Evolutionary conservation across 2,888 invertebrate genomes (phyloP).

Genomic region (Meiosimyza platycephala): DNA sequence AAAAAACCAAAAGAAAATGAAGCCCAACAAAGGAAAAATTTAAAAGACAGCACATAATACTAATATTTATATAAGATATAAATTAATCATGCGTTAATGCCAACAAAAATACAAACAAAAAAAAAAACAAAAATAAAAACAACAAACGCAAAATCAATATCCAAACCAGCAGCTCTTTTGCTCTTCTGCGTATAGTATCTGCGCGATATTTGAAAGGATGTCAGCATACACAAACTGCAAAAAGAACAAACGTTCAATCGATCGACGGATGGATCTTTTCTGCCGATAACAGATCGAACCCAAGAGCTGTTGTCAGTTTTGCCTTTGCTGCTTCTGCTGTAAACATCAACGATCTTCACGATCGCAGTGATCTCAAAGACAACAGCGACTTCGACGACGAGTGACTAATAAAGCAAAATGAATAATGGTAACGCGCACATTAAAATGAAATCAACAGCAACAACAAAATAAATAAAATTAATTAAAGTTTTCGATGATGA

Average conservation of each 20-base stretch:
- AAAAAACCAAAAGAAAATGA: too few species aligned
- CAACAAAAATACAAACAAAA: neutral
- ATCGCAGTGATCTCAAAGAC: neutral
- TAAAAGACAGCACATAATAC: constrained; percentile 2
- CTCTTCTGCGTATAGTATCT: neutral
- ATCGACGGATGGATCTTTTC: constrained; percentile 14
- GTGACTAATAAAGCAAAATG: constrained; percentile 20
- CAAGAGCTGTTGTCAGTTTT: constrained; percentile 2
- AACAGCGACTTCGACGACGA: neutral
- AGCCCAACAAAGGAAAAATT: too few species aligned
- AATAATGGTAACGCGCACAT: constrained; percentile 8
- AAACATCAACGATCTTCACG: neutral
- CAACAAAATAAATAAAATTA: constrained; percentile 28
- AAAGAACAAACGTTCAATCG: constrained; percentile 6
- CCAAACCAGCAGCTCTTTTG: too few species aligned
- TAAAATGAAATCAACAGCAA: constrained; percentile 31
- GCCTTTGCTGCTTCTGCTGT: neutral
- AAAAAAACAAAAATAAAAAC: neutral
- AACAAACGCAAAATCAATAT: too few species aligned
- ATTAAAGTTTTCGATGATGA: constrained; percentile 26
- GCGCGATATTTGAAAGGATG: constrained; percentile 23
- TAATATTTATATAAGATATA: constrained; percentile 30
- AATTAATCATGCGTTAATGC: constrained; percentile 28
- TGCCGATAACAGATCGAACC: constrained; percentile 5
- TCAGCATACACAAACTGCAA: constrained; percentile 13